These are phyloP conservation scores for Andrena cerasifolii DNA, from an alignment of 1,140 invertebrate species.

Conservation along the genomic window DNA sequence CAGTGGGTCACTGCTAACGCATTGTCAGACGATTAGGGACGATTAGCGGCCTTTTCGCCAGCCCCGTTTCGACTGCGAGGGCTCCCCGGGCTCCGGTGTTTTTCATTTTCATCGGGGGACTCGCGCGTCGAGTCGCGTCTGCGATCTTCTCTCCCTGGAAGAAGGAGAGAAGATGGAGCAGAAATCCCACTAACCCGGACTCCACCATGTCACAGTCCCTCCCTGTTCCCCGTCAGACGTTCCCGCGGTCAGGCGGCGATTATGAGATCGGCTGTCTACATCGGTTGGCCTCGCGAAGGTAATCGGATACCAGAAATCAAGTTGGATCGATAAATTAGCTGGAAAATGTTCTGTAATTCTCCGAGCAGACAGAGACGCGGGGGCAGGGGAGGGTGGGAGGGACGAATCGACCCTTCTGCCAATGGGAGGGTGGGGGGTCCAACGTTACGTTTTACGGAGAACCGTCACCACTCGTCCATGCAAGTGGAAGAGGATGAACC, in stretches of 20 bases:
- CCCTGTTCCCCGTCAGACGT: neutral
- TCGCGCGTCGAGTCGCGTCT: neutral
- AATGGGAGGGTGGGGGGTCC: neutral
- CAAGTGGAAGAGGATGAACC: neutral
- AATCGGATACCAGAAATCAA: constrained; percentile 8
- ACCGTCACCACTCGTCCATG: neutral
- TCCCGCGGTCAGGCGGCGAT: neutral
- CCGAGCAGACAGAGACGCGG: neutral
- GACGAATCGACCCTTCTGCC: neutral
- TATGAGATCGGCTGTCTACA: constrained; percentile 9
- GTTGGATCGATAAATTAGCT: neutral
- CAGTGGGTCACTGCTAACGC: constrained; percentile 79
- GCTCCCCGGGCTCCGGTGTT: constrained; percentile 19
- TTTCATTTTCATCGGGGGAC: constrained; percentile 1
- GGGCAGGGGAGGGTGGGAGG: no score
- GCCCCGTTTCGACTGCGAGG: constrained; percentile 48
- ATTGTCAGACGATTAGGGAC: constrained; percentile 77
- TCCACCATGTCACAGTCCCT: neutral
- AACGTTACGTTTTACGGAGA: neutral
- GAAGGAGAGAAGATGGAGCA: no score
- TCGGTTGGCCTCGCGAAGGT: constrained; percentile 5
- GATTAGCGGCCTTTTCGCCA: constrained; percentile 70
- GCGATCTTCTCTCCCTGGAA: neutral
- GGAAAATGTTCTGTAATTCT: neutral
- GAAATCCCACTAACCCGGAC: no score